A percentile compares a stretch with the other conserved stretches of the same genome.
phyloP scores from a whole-genome alignment of 2,888 invertebrate species.

The Oxycera nigricornis region DNA sequence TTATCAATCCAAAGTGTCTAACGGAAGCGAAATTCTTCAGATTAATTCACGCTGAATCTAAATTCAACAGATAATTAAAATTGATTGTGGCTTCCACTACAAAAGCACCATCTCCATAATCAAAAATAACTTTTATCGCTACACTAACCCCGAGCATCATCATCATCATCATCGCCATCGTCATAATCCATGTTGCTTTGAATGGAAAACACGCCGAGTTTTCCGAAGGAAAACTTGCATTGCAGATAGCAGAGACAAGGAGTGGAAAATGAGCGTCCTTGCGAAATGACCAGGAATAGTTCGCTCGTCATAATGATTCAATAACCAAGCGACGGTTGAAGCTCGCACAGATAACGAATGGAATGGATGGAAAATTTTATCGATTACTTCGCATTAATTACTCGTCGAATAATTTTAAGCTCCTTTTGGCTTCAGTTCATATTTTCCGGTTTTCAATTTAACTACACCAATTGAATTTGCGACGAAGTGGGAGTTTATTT shows the following conservation, averaged over 20 bases:
- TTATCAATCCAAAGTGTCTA: neutral
- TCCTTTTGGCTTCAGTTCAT: neutral
- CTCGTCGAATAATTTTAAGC: neutral
- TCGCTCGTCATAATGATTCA: neutral
- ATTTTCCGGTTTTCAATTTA: neutral
- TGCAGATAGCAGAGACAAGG: neutral
- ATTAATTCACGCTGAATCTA: constrained; percentile 21
- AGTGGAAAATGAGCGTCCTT: neutral
- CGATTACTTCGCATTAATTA: constrained; percentile 6
- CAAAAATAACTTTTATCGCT: neutral
- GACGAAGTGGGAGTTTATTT: neutral
- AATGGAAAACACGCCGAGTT: neutral
- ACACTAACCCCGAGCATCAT: neutral
- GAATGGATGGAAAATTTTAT: neutral
- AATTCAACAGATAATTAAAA: constrained; percentile 38
- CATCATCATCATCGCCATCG: neutral
- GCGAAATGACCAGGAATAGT: neutral
- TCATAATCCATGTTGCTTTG: neutral
- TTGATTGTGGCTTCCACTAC: constrained; percentile 9
- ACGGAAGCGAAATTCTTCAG: neutral
- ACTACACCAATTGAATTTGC: neutral
- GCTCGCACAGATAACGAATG: neutral
- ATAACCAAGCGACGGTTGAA: neutral
- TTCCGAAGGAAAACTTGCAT: neutral
- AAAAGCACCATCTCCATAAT: neutral